Base-by-base conservation (phyloP, 2,113 vertebrate species). In the Cyprinus carpio region DNA sequence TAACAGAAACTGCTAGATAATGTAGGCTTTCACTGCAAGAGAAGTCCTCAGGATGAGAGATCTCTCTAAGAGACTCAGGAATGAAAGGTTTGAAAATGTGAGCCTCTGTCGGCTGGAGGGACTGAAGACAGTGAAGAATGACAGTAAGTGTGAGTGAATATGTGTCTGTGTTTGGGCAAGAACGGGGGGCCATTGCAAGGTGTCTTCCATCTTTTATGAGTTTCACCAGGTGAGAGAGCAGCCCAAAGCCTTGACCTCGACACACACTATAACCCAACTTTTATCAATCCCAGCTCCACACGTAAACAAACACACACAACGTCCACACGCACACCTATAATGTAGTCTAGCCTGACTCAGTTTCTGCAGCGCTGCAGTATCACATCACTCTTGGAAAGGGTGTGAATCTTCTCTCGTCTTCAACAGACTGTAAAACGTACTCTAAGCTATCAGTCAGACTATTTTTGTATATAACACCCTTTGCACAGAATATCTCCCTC, bases 151-250 rank as follows among this genome's bases (percentile, higher is more conserved):
- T 43, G 40, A 43, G 40, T 43, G 40, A 43, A 43, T 43, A 9
- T 43, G 40, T 43, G 9, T 2, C 40, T 43, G 40, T 43, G 10
- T 43, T 43, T 43, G 9, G 40, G 40, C 40, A 43, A 43, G 40
- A 43, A 10, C 11, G 40, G 11, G 40, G 40, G 2, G 40, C 8
- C 10, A 11, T 43, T 43, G 40, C 40, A 43, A 9, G 40, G 40
- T 43, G 40, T 43, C 40, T 43, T 93, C 91, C 86, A 92, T 93
- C 89, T 91, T 93, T 93, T 84, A 93, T 91, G 90, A 93, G 86
- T 87, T 86, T 87, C 75, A 80, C 87, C 86, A 86, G 89, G 89
- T 91, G 88, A 83, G 87, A 82, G 89, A 86, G 87, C 88, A 90
- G 83, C 87, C 85, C 78, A 56, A 77, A 85, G 81, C 85, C 86